These are phyloP conservation scores for Leptinotarsa peninsularis DNA, from an alignment of 2,888 invertebrate genomes.

Conservation along the genomic window DNA sequence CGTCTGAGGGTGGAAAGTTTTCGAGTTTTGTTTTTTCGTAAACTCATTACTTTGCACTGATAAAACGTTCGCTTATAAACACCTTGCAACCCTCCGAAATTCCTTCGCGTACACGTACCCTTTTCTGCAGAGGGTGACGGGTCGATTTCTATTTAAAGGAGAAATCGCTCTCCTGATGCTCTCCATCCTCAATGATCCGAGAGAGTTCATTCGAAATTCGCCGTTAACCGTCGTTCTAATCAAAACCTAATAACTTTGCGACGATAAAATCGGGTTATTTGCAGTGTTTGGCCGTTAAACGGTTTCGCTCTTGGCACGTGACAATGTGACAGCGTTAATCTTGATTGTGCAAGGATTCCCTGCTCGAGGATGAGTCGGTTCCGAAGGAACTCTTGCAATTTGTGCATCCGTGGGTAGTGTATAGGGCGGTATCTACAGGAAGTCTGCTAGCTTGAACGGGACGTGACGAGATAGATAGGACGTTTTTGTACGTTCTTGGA, in stretches of 20 bases:
- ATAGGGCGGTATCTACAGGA: slow-evolving; percentile 23
- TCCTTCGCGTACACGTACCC: slow-evolving; percentile 19
- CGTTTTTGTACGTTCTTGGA: too few species aligned
- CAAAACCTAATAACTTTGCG: slow-evolving; percentile 48
- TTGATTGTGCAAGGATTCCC: slow-evolving; percentile 36
- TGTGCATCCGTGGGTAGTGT: neutral
- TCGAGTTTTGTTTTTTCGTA: neutral
- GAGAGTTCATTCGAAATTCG: slow-evolving; percentile 43
- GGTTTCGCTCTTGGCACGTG: slow-evolving; percentile 42
- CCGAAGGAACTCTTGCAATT: neutral
- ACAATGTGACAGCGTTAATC: slow-evolving; percentile 50
- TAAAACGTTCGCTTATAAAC: slow-evolving; percentile 11
- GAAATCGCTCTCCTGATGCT: slow-evolving; percentile 12
- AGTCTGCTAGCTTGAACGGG: neutral
- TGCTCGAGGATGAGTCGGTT: neutral
- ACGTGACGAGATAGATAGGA: neutral
- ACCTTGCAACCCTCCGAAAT: slow-evolving; percentile 19
- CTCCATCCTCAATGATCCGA: slow-evolving; percentile 28
- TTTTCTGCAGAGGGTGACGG: slow-evolving; percentile 26
- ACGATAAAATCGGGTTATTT: slow-evolving; percentile 50
- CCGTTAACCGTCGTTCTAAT: slow-evolving; percentile 48
- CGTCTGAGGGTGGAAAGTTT: neutral
- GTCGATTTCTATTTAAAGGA: slow-evolving; percentile 25
- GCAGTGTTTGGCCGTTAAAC: slow-evolving; percentile 49
- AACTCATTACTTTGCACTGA: slow-evolving; percentile 19